phyloP scores from a whole-genome alignment of 2,888 invertebrate species.

The Melinaea menophilus region DNA sequence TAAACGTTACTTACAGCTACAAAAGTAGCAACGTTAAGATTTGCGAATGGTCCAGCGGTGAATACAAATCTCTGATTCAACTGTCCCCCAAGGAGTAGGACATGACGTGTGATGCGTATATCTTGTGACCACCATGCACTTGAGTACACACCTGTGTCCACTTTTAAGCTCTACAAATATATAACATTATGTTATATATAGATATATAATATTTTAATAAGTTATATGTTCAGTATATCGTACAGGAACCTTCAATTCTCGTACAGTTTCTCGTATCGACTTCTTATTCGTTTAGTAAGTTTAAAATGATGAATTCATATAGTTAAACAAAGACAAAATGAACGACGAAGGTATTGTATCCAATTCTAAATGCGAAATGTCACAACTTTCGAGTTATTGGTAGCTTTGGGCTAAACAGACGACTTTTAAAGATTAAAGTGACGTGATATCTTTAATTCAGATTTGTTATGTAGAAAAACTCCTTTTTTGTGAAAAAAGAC shows the following conservation, averaged over 20 bases:
- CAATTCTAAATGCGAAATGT: no score
- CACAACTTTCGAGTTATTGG: no score
- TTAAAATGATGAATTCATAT: no score
- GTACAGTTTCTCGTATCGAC: no score
- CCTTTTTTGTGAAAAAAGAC: conserved; percentile 20
- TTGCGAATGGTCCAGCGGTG: conserved; percentile 60
- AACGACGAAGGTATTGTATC: no score
- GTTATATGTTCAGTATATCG: no score
- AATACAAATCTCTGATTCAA: conserved; percentile 50
- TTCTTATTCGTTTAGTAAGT: no score
- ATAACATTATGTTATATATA: not conserved
- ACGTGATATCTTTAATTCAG: not conserved
- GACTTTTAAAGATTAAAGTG: no score
- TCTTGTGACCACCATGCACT: conserved; percentile 59
- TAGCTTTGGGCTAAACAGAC: no score
- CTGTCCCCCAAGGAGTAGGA: conserved; percentile 52
- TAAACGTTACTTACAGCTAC: conserved; percentile 44
- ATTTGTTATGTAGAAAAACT: not conserved
- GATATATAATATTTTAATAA: no score
- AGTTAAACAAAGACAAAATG: no score
- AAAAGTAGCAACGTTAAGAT: conserved; percentile 55
- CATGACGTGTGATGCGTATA: conserved; percentile 44
- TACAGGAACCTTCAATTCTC: no score
- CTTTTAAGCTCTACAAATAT: conserved; percentile 47
- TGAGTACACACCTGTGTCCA: conserved; percentile 50